Percentiles rank a stretch among this genome's conserved stretches.
Conservation (phyloP, 2,888 invertebrate genomes). For the Trissoscelio sp. region DNA sequence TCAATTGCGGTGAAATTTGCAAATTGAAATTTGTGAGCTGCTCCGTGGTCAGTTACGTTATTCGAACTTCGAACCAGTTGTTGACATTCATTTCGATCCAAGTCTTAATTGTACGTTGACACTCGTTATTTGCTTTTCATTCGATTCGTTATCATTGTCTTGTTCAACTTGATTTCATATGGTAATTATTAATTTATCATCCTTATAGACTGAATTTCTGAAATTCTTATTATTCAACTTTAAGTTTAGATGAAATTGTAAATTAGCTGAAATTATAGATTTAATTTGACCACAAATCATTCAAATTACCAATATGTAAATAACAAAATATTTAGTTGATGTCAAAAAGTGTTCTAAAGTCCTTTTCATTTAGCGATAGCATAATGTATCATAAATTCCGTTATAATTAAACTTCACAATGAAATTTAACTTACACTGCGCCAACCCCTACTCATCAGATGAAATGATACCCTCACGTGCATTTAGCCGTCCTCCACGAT, state of each 20-base stretch:
- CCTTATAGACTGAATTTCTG: not conserved
- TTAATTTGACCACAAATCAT: too few relatives aligned
- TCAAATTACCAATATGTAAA: too few relatives aligned
- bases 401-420: conserved; percentile 1
- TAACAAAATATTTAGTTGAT: too few relatives aligned
- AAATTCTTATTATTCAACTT: too few relatives aligned
- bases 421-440: not conserved
- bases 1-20: conserved; percentile 35
- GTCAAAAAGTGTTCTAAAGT: too few relatives aligned
- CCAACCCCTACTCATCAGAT: conserved; percentile 14
- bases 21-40: conserved; percentile 37
- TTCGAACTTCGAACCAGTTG: conserved; percentile 28
- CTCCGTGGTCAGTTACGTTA: conserved; percentile 21
- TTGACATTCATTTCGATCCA: conserved; percentile 38
- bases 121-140: conserved; percentile 45
- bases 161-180: conserved; percentile 8
- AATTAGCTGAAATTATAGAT: too few relatives aligned
- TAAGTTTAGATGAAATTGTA: too few relatives aligned
- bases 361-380: too few relatives aligned
- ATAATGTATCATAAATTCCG: conserved; percentile 2
- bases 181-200: conserved; percentile 4
- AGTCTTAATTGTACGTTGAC: conserved; percentile 34
- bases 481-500: not conserved
- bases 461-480: conserved; percentile 3
- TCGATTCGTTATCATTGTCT: conserved; percentile 28